Evolutionary conservation across 2,113 vertebrate genomes (phyloP).

Genomic region (Lepisosteus osseus): DNA sequence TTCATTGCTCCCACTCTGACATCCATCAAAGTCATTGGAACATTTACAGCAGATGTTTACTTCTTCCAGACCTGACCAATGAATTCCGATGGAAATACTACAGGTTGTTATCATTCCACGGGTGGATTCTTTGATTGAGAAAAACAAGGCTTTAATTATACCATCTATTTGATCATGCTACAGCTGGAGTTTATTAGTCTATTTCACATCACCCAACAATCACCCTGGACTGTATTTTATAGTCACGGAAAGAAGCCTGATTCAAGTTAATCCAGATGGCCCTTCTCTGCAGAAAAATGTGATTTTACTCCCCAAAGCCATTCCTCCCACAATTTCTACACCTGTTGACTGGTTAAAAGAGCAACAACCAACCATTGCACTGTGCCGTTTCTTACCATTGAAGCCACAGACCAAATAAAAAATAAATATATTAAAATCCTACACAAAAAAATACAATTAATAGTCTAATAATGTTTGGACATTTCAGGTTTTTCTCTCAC

Average conservation of each 20-base stretch:
- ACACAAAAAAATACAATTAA: too few species aligned
- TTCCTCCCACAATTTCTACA: too few species aligned
- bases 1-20: constrained; percentile 63
- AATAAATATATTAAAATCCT: too few species aligned
- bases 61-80: constrained; percentile 38
- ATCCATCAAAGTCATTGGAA: constrained; percentile 59
- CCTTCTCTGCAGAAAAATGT: too few species aligned
- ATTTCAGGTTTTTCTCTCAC: too few species aligned
- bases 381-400: too few species aligned
- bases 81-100: constrained; percentile 58
- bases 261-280: too few species aligned
- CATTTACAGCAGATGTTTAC: constrained; percentile 45
- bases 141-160: constrained; percentile 56
- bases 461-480: too few species aligned
- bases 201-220: constrained; percentile 34
- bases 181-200: constrained; percentile 56
- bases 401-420: too few species aligned
- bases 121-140: constrained; percentile 50
- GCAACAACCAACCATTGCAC: too few species aligned
- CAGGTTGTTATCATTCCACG: constrained; percentile 60
- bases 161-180: constrained; percentile 57
- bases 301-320: too few species aligned
- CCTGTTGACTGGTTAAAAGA: too few species aligned
- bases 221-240: constrained; percentile 17
- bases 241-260: background rate